These are phyloP conservation scores for Nasonia giraulti DNA, from an alignment of 1,140 invertebrate genomes.

Conservation along the genomic window DNA sequence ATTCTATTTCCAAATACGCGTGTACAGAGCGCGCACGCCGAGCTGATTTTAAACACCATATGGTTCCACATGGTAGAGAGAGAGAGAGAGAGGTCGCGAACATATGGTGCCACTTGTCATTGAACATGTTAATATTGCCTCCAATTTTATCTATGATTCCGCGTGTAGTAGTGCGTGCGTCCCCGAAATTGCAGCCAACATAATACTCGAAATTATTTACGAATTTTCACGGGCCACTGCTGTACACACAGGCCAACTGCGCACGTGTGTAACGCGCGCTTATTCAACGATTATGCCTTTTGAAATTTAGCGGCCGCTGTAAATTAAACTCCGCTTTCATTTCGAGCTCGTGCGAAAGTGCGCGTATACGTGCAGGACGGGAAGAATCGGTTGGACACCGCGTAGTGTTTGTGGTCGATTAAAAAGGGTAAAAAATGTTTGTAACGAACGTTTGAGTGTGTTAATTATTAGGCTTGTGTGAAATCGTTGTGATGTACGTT, in stretches of 20 bases:
- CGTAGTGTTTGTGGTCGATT: background rate
- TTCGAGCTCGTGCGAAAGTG: background rate
- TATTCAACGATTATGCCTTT: slow-evolving; percentile 12
- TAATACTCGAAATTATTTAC: slow-evolving; percentile 35
- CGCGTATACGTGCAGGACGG: background rate
- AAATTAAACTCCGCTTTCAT: slow-evolving; percentile 1
- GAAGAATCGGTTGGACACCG: background rate
- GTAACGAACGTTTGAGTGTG: too few species aligned
- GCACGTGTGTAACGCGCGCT: background rate
- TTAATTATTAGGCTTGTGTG: too few species aligned
- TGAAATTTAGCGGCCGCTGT: background rate
- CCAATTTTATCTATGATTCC: slow-evolving; percentile 44
- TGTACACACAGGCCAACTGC: too few species aligned
- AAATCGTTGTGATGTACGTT: too few species aligned
- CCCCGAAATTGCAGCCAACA: slow-evolving; percentile 24
- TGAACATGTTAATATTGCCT: slow-evolving; percentile 48
- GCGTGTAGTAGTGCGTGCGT: background rate
- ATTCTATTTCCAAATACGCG: slow-evolving; percentile 45
- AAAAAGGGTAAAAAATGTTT: background rate
- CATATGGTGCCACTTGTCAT: slow-evolving; percentile 50
- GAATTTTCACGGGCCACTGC: background rate
- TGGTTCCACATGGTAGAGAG: slow-evolving; percentile 34
- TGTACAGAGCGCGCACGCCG: background rate
- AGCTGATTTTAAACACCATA: slow-evolving; percentile 51
- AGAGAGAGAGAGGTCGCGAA: background rate